Percentiles rank a stretch among this genome's conserved stretches.
Conservation (phyloP, 2,888 invertebrate species). For the Diaperis boleti region DNA sequence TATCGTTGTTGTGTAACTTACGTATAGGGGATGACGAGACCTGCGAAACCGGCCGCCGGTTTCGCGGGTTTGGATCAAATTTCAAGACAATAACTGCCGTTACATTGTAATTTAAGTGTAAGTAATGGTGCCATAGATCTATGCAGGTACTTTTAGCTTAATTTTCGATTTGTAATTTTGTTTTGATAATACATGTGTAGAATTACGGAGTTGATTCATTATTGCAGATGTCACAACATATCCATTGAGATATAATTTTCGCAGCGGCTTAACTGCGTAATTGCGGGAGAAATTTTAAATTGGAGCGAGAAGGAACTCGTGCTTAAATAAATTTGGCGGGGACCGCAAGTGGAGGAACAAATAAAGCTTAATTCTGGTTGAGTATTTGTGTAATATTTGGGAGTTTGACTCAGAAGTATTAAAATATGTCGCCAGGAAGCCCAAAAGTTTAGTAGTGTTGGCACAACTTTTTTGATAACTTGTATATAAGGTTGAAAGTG, state of each 20-base stretch:
- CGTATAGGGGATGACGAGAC: slow-evolving; percentile 7
- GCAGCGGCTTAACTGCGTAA: not conserved
- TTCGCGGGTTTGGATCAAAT: slow-evolving; percentile 18
- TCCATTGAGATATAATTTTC: not conserved
- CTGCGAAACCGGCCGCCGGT: slow-evolving; percentile 1
- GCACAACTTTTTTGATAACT: too few species aligned
- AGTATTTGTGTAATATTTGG: too few species aligned
- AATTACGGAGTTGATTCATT: slow-evolving; percentile 7
- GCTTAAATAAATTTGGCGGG: too few species aligned
- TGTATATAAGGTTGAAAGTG: too few species aligned
- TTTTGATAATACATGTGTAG: slow-evolving; percentile 42
- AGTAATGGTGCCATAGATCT: slow-evolving; percentile 38
- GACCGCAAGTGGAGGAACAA: too few species aligned
- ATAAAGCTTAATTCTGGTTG: too few species aligned
- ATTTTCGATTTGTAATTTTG: slow-evolving; percentile 42
- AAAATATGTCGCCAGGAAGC: too few species aligned
- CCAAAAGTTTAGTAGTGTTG: too few species aligned
- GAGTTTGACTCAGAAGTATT: too few species aligned
- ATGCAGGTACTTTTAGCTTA: slow-evolving; percentile 32
- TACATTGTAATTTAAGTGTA: slow-evolving; percentile 37
- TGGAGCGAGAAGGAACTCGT: too few species aligned
- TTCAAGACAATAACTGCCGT: slow-evolving; percentile 42
- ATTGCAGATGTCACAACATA: not conserved
- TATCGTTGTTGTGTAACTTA: slow-evolving; percentile 28
- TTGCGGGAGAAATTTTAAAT: not conserved